Percentiles rank a stretch among this genome's conserved stretches.
phyloP scores from a whole-genome alignment of 1,140 invertebrate species.

The Drosophila tani region DNA sequence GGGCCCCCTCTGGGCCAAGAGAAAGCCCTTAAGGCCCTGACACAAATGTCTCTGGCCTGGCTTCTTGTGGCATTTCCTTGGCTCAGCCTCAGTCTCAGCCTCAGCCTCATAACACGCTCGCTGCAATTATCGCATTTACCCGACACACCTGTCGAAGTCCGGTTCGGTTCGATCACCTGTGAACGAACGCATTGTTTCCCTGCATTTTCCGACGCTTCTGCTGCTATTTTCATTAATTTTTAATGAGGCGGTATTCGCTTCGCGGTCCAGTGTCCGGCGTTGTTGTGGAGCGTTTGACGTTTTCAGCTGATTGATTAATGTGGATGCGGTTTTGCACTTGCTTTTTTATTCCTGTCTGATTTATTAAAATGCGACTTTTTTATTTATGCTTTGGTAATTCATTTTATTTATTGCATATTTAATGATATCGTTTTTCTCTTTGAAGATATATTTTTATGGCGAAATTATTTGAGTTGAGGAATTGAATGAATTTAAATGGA shows the following conservation, averaged over 20 bases:
- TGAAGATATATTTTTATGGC: slow-evolving; percentile 21
- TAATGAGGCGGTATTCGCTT: slow-evolving; percentile 57
- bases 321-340: slow-evolving; percentile 51
- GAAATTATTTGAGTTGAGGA: slow-evolving; percentile 24
- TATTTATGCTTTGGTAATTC: slow-evolving; percentile 58
- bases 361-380: slow-evolving; percentile 56
- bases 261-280: background rate
- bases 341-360: slow-evolving; percentile 51
- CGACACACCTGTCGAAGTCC: slow-evolving; percentile 22
- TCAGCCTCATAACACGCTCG: slow-evolving; percentile 19
- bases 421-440: slow-evolving; percentile 31
- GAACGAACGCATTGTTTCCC: slow-evolving; percentile 36
- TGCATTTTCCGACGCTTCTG: slow-evolving; percentile 1
- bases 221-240: slow-evolving; percentile 58
- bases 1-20: slow-evolving; percentile 21
- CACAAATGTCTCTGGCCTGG: slow-evolving; percentile 19
- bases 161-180: slow-evolving; percentile 44
- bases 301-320: slow-evolving; percentile 67
- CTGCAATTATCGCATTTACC: slow-evolving; percentile 37
- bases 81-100: background rate
- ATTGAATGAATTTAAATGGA: slow-evolving; percentile 25
- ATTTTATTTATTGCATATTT: slow-evolving; percentile 60
- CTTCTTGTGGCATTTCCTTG: slow-evolving; percentile 22
- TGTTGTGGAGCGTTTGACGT: slow-evolving; percentile 61
- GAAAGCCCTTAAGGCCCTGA: slow-evolving; percentile 64